phyloP scores from a whole-genome alignment of 30 jellyfish, hydroid and myxozoan species.

The Nemopilema nomurai region DNA sequence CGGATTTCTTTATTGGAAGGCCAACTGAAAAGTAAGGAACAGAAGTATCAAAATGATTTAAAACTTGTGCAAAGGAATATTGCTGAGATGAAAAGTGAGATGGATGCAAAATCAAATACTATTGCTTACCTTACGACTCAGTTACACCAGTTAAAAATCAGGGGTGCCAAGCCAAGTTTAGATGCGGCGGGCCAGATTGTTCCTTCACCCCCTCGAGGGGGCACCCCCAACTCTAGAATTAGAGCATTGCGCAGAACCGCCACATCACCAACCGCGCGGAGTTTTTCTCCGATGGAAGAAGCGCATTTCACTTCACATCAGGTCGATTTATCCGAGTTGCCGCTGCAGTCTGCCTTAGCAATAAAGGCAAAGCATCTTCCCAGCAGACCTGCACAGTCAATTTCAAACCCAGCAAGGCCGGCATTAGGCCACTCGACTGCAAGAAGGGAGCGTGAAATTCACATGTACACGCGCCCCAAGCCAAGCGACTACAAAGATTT shows the following conservation, averaged over 20 bases:
- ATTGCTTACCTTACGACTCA: conserved; percentile 82
- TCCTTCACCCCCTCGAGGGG: conserved; percentile 81
- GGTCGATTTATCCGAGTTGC: conserved; percentile 56
- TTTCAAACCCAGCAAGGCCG: conserved; percentile 68
- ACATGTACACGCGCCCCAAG: conserved; percentile 40
- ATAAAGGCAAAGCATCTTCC: conserved; percentile 46
- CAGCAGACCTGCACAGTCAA: conserved; percentile 70
- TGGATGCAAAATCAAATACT: conserved; percentile 79
- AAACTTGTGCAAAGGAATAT: conserved; percentile 56
- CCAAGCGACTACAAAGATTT: conserved; percentile 86
- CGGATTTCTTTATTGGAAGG: conserved; percentile 85
- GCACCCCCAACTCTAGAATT: conserved; percentile 38
- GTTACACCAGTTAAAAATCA: conserved; percentile 67
- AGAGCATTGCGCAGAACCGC: conserved; percentile 56
- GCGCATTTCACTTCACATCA: conserved; percentile 56
- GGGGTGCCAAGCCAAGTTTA: not conserved
- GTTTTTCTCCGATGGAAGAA: conserved; percentile 26
- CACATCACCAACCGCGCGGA: conserved; percentile 58
- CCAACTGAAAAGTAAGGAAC: conserved; percentile 84
- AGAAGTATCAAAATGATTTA: conserved; percentile 68
- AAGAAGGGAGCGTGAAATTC: conserved; percentile 73
- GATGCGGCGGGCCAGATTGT: conserved; percentile 10
- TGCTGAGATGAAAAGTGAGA: conserved; percentile 75
- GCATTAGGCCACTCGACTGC: conserved; percentile 78
- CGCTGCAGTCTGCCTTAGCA: conserved; percentile 57